Conservation (phyloP, 2,888 invertebrate genomes). For the Harpagoxenus sublaevis region DNA sequence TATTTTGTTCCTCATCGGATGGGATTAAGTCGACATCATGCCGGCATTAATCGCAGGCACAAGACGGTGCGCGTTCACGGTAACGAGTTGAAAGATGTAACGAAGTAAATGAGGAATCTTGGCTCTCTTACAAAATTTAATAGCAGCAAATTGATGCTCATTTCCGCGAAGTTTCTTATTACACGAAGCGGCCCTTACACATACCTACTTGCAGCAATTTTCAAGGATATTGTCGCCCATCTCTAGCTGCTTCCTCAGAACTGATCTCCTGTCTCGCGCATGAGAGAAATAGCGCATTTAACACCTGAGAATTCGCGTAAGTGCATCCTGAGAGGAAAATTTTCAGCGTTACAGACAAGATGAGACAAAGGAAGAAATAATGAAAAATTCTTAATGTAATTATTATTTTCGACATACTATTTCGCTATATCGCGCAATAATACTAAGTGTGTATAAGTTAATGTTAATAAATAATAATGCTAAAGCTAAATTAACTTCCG, state of each 20-base stretch:
- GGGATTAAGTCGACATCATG: slow-evolving; percentile 23
- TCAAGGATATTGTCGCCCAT: slow-evolving; percentile 49
- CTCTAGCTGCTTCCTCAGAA: slow-evolving; percentile 47
- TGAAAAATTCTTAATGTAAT: neutral
- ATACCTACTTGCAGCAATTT: slow-evolving; percentile 36
- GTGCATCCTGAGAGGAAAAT: slow-evolving; percentile 17
- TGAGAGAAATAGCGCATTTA: slow-evolving; percentile 38
- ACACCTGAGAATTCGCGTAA: slow-evolving; percentile 40
- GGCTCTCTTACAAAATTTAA: slow-evolving; percentile 48
- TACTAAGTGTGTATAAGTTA: neutral
- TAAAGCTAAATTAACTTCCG: neutral
- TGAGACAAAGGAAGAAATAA: slow-evolving; percentile 8
- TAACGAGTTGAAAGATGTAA: slow-evolving; percentile 47
- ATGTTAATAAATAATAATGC: slow-evolving; percentile 18
- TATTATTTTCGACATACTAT: neutral
- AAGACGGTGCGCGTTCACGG: neutral
- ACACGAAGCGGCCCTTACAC: slow-evolving; percentile 40
- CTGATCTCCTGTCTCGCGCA: slow-evolving; percentile 32
- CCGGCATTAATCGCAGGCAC: slow-evolving; percentile 20
- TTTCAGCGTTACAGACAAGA: slow-evolving; percentile 20
- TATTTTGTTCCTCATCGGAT: neutral
- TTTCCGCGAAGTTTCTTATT: slow-evolving; percentile 48
- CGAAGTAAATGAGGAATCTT: slow-evolving; percentile 47
- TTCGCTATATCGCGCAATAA: neutral
- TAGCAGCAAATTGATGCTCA: slow-evolving; percentile 53